These are phyloP conservation scores for Yasuhikotakia modesta DNA, from an alignment of 2,797 vertebrate genomes.

Conservation along the genomic window DNA sequence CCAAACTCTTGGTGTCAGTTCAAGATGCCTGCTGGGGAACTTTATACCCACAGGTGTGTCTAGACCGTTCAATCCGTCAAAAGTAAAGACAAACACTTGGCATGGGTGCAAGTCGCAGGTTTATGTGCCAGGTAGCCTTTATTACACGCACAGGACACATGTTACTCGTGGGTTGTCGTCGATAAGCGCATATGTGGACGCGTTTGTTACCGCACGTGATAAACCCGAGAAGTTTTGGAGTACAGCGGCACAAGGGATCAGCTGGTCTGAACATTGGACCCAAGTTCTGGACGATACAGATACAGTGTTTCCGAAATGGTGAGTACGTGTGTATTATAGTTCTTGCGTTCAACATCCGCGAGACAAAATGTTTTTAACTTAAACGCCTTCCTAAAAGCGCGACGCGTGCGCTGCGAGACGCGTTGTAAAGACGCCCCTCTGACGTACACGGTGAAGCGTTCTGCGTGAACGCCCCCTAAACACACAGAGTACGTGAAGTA, in stretches of 20 bases:
- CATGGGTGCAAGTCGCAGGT: background rate
- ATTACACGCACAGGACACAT: background rate
- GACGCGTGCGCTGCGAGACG: no score
- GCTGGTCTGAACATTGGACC: constrained; percentile 86
- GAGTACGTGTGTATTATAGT: constrained; percentile 59
- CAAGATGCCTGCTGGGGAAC: background rate
- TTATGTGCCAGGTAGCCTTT: no score
- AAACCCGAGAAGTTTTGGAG: constrained; percentile 82
- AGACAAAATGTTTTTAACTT: no score
- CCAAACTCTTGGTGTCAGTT: background rate
- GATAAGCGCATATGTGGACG: constrained; percentile 68
- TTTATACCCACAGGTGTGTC: constrained; percentile 17
- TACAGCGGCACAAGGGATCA: constrained; percentile 72
- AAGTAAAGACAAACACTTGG: background rate
- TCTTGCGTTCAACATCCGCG: no score
- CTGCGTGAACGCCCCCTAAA: no score
- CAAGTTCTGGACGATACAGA: constrained; percentile 77
- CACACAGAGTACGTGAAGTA: no score
- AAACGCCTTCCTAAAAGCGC: no score
- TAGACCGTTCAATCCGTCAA: background rate
- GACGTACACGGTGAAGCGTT: no score
- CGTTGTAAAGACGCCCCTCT: no score
- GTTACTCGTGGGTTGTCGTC: constrained; percentile 53
- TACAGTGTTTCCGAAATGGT: constrained; percentile 83
- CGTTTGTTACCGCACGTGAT: constrained; percentile 75